phyloP scores from a whole-genome alignment of 2,888 invertebrate genomes.

The Hyposoter dolosus region DNA sequence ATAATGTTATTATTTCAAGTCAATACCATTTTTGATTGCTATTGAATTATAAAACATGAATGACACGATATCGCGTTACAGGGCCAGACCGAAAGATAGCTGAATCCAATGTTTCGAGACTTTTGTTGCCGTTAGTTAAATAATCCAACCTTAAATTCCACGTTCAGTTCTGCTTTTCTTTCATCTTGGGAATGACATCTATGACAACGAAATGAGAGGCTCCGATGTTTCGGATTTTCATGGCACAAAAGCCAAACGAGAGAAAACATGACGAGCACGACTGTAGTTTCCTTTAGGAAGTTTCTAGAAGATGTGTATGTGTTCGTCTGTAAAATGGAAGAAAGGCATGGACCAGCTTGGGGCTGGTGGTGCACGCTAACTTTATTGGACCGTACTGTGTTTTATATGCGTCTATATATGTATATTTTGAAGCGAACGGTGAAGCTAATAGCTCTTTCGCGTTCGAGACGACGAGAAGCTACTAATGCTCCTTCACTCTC shows the following conservation, averaged over 20 bases:
- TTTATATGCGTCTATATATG: constrained; percentile 22
- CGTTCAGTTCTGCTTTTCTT: constrained; percentile 2
- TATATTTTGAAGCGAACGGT: constrained; percentile 57
- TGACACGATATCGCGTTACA: neutral
- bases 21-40: neutral
- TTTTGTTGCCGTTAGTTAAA: constrained; percentile 25
- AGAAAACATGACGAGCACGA: constrained; percentile 46
- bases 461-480: constrained; percentile 72
- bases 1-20: constrained; percentile 7
- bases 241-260: constrained; percentile 42
- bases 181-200: neutral
- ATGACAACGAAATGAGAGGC: constrained; percentile 40
- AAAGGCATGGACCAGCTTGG: constrained; percentile 50
- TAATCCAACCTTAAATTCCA: constrained; percentile 12
- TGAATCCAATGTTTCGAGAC: constrained; percentile 18
- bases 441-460: constrained; percentile 75
- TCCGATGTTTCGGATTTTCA: constrained; percentile 7
- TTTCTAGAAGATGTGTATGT: constrained; percentile 20
- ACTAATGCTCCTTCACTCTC: constrained; percentile 58
- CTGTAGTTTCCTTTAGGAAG: neutral
- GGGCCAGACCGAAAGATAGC: neutral
- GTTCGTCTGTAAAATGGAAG: constrained; percentile 28
- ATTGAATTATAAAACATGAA: constrained; percentile 5
- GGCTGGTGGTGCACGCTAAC: constrained; percentile 51
- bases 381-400: constrained; percentile 60